Percentiles rank a stretch among this genome's conserved stretches.
Evolutionary conservation across 2,888 invertebrate species (phyloP).

Genomic region (Flexamia atlantica): DNA sequence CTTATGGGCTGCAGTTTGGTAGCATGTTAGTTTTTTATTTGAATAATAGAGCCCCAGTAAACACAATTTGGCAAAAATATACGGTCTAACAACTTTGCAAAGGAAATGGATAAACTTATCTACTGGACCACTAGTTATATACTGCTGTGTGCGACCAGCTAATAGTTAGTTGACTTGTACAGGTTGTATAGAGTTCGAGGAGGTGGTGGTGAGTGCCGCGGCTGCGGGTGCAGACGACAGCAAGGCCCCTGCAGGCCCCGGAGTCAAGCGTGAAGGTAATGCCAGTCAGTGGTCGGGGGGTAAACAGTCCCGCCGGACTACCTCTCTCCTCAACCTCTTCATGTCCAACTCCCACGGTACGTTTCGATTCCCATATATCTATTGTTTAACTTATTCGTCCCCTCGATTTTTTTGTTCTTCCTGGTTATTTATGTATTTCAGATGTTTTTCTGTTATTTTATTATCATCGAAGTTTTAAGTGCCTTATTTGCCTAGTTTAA

Average conservation of each 20-base stretch:
- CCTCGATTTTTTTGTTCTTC: constrained; percentile 29
- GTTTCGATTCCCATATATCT: constrained; percentile 65
- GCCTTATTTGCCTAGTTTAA: too few relatives aligned
- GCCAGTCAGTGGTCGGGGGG: constrained; percentile 73
- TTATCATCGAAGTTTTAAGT: background rate
- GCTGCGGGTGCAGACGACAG: background rate
- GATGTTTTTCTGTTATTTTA: constrained; percentile 4
- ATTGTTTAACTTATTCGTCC: constrained; percentile 11
- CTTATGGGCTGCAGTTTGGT: too few relatives aligned
- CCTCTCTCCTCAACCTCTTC: constrained; percentile 96
- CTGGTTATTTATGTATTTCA: constrained; percentile 36
- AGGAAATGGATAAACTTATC: too few relatives aligned
- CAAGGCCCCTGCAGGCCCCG: background rate
- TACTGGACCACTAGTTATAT: too few relatives aligned
- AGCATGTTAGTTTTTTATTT: too few relatives aligned
- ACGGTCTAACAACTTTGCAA: too few relatives aligned
- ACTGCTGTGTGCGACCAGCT: too few relatives aligned
- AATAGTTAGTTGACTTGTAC: too few relatives aligned
- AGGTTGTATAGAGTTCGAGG: constrained; percentile 66
- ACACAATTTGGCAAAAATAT: too few relatives aligned
- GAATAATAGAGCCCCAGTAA: too few relatives aligned
- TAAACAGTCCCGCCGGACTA: constrained; percentile 94
- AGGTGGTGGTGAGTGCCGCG: constrained; percentile 33
- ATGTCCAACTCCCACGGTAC: constrained; percentile 96
- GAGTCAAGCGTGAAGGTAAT: constrained; percentile 82